Percentiles rank a stretch among this genome's conserved stretches.
phyloP scores from a whole-genome alignment of 2,888 invertebrate genomes.

The Drymonia ruficornis region DNA sequence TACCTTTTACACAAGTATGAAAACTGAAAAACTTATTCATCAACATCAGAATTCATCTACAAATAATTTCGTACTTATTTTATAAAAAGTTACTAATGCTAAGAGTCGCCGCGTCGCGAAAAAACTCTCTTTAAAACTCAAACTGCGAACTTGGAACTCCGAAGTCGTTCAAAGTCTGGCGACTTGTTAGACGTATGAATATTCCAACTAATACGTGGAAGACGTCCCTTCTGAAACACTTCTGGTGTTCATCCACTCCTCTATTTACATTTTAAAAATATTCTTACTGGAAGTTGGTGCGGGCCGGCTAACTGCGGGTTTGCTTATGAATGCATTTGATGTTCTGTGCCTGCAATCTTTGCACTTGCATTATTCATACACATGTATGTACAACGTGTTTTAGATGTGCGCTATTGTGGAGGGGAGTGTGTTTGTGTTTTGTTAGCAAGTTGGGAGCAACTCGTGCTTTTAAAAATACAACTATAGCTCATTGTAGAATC shows the following conservation, averaged over 20 bases:
- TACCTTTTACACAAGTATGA: too few species aligned
- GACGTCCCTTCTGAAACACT: constrained; percentile 43
- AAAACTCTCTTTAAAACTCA: constrained; percentile 20
- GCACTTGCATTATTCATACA: constrained; percentile 34
- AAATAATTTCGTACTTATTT: background rate
- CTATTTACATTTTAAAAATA: constrained; percentile 58
- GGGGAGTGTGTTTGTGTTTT: constrained; percentile 6
- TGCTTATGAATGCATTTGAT: constrained; percentile 28
- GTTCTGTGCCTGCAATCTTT: constrained; percentile 27
- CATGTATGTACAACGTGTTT: constrained; percentile 12
- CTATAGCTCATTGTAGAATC: too few species aligned
- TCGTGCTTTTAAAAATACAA: background rate
- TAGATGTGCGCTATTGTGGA: background rate
- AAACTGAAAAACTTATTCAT: background rate
- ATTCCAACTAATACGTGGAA: constrained; percentile 49
- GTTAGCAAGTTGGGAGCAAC: background rate
- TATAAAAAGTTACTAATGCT: constrained; percentile 22
- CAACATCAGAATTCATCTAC: background rate
- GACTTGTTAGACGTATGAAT: constrained; percentile 48
- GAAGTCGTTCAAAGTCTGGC: constrained; percentile 33
- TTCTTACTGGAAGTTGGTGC: constrained; percentile 37
- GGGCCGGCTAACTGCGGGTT: constrained; percentile 16
- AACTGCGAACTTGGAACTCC: constrained; percentile 14
- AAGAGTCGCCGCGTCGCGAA: constrained; percentile 11
- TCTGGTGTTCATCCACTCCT: constrained; percentile 41